Base-by-base conservation (phyloP, 1,140 invertebrate genomes). In the Drosophila miranda region DNA sequence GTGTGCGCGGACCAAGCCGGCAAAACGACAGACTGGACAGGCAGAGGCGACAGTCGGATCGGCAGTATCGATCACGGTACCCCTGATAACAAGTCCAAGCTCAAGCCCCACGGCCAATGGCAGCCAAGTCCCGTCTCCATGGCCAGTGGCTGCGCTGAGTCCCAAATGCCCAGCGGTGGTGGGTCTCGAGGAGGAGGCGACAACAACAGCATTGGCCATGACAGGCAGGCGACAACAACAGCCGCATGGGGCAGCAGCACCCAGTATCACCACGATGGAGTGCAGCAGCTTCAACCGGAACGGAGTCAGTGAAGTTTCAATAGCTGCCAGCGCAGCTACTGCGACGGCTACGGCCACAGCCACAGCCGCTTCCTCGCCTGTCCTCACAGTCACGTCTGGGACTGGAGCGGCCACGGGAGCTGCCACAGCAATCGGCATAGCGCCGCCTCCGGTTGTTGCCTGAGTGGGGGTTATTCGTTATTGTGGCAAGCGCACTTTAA, bases 381-480 rank as follows among this genome's bases (percentile, higher is more conserved):
- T 54, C 3, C 9, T 70, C 26, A n/a, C 58, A 9, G 13, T 70
- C 38, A n/a, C 46, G 30, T 7, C 61, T 6, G 26, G 58, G 2
- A 30, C 63, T 6, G 28, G 63, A 21, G 13, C 72, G 41, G 6
- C 75, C 30, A 7, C 30, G 11, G 30, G 30, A 3, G 3, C 44
- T 26, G 21, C 75, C 48, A 54, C 72, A 52, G 50, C 62, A 28
- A 80, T 77, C 45, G 82, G 83, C 45, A 87, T 87, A 87, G 70
- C 87, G 34, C 80, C 84, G 54, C 89, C 89, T 26, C 89, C 89
- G 44, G 89, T 90, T 64, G 88, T 90, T 90, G 89, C 89, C 88
- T 90, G 89, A 90, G 89, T 90, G 83, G 89, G 89, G 89, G 89
- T 90, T 62, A 90, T 90, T 78, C 89, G 89, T 80, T 90, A 89